Evolutionary conservation across 1,140 invertebrate genomes (phyloP).

Genomic region (Drosophila parvula): DNA sequence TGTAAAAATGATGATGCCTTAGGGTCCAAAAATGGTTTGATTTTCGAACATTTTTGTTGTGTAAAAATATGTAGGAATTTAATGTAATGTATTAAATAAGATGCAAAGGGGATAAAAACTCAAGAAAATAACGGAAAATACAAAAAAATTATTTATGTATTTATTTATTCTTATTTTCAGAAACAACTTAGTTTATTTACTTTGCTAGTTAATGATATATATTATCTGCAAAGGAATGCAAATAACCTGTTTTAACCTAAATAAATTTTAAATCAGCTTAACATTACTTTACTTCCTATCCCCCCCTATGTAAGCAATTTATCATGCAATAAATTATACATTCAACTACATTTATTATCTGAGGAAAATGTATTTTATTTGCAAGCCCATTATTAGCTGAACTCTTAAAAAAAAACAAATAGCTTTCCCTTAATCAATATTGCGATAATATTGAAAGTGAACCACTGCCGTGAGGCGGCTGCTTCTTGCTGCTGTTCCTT

Average conservation of each 20-base stretch:
- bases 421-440: constrained; percentile 17
- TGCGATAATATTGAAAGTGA: neutral
- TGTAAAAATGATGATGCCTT: neutral
- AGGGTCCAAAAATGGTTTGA: neutral
- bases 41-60: neutral
- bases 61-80: neutral
- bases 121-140: neutral
- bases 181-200: neutral
- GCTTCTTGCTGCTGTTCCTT: constrained; percentile 41
- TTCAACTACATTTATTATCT: neutral
- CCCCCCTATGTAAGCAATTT: neutral
- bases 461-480: constrained; percentile 16
- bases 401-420: neutral
- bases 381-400: neutral
- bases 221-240: no score
- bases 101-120: neutral
- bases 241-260: neutral
- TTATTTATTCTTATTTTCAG: neutral
- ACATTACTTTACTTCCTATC: neutral
- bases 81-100: neutral
- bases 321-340: neutral
- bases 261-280: neutral
- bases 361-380: constrained; percentile 8
- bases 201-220: no score
- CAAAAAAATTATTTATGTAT: neutral